These are phyloP conservation scores for Octodonta nipae DNA, from an alignment of 2,888 invertebrate genomes.

Conservation along the genomic window DNA sequence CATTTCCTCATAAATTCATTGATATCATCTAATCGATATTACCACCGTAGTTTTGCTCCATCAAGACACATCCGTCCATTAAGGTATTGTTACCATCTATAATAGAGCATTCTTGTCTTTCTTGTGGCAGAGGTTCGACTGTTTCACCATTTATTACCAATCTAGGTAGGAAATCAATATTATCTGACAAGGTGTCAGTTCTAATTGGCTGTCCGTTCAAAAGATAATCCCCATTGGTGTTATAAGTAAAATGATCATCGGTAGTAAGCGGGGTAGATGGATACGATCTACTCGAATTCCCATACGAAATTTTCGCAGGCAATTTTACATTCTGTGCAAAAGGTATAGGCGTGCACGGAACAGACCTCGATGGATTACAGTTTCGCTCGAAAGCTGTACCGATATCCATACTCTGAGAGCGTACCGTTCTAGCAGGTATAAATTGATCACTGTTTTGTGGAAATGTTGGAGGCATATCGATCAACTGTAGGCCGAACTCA, in stretches of 20 bases:
- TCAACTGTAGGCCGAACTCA: conserved; percentile 16
- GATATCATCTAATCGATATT: conserved; percentile 23
- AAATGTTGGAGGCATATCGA: too few species aligned
- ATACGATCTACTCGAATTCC: conserved; percentile 51
- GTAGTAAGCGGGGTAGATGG: conserved; percentile 56
- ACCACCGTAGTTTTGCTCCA: conserved; percentile 21
- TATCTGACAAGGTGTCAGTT: conserved; percentile 12
- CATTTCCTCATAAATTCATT: too few species aligned
- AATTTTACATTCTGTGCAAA: conserved; percentile 35
- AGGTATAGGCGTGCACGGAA: conserved; percentile 49
- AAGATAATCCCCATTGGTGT: conserved; percentile 31
- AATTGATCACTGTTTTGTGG: conserved; percentile 4
- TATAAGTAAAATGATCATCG: conserved; percentile 28
- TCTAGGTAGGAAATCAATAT: conserved; percentile 6
- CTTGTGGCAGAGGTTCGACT: conserved; percentile 9
- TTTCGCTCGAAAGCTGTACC: conserved; percentile 13
- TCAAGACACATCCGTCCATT: conserved; percentile 21
- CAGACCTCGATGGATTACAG: conserved; percentile 46
- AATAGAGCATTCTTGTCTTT: conserved; percentile 10
- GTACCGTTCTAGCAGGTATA: conserved; percentile 6
- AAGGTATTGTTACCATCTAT: conserved; percentile 20
- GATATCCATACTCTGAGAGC: conserved; percentile 26
- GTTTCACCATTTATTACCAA: conserved; percentile 4
- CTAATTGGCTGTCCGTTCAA: conserved; percentile 34
- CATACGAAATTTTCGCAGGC: conserved; percentile 16